Percentiles rank a stretch among this genome's conserved stretches.
Evolutionary conservation across 92 coral and sea anemone genomes (phyloP).

Genomic region (Chrysogorgia sp.): DNA sequence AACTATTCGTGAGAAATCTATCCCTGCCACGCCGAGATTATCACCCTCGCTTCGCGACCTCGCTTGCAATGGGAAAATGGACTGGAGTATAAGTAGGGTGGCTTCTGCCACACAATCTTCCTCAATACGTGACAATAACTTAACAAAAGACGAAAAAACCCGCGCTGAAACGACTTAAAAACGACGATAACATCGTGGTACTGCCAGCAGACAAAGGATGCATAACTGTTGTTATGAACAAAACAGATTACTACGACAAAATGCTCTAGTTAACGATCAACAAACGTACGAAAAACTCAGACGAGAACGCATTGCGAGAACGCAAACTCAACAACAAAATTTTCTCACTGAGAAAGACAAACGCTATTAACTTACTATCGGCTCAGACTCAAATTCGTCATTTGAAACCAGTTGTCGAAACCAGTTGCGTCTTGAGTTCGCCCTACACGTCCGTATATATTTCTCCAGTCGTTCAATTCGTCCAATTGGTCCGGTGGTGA

Average conservation of each 20-base stretch:
- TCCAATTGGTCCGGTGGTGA: too few species aligned
- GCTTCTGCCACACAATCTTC: constrained; percentile 41
- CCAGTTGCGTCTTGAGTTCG: too few species aligned
- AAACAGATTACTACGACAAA: constrained; percentile 40
- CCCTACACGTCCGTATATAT: too few species aligned
- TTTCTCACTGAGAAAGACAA: constrained; percentile 11
- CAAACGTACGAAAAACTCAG: constrained; percentile 38
- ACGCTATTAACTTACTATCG: constrained; percentile 49
- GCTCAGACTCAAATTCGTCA: too few species aligned
- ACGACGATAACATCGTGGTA: constrained; percentile 8
- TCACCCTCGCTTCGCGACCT: too few species aligned
- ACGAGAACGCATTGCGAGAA: constrained; percentile 45
- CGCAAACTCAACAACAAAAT: neutral
- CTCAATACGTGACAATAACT: neutral
- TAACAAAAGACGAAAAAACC: neutral
- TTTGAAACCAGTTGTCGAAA: too few species aligned
- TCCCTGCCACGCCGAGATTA: too few species aligned
- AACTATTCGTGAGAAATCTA: too few species aligned
- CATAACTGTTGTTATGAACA: constrained; percentile 51
- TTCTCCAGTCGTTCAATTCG: too few species aligned
- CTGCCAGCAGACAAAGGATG: constrained; percentile 13
- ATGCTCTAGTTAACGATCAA: constrained; percentile 10
- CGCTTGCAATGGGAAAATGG: too few species aligned
- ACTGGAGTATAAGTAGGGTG: constrained; percentile 38
- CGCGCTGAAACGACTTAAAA: constrained; percentile 2